Percentiles rank a stretch among this genome's conserved stretches.
Conservation (phyloP, 2,113 vertebrate species). For the Hydropotes inermis region DNA sequence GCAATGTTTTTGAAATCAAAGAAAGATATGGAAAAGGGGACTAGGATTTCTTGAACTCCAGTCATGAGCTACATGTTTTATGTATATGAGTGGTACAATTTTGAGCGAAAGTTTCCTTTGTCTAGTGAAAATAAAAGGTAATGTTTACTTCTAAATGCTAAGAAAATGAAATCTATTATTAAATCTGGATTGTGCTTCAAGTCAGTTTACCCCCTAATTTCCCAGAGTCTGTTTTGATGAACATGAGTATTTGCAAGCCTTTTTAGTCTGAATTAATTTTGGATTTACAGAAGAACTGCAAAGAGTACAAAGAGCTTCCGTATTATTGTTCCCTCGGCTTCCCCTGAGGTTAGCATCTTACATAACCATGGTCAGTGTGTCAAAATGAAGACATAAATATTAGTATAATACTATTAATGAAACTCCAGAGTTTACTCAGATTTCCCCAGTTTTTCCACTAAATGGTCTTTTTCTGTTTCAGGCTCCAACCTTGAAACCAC, state of each 20-base stretch:
- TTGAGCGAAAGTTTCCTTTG: not conserved
- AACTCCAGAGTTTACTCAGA: not conserved
- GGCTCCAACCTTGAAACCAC: not conserved
- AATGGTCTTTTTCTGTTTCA: not conserved
- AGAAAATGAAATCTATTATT: conserved; percentile 4
- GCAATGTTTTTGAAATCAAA: conserved; percentile 16
- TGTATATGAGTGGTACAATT: not conserved
- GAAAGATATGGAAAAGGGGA: not conserved
- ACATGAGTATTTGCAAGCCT: not conserved
- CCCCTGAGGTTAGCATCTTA: not conserved
- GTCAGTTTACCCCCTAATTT: not conserved
- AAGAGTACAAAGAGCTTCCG: not conserved
- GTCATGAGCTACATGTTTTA: not conserved
- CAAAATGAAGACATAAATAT: not conserved
- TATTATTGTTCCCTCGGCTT: not conserved
- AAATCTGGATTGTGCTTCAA: not conserved
- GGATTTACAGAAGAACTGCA: not conserved
- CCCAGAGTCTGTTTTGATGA: not conserved
- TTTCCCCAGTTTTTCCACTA: not conserved
- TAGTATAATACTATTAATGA: not conserved
- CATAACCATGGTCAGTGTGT: not conserved
- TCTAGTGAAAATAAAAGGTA: not conserved
- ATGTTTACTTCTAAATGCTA: not conserved
- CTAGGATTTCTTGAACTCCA: not conserved
- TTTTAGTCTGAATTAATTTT: not conserved